Percentiles rank a stretch among this genome's conserved stretches.
Evolutionary conservation across 2,113 vertebrate genomes (phyloP).

Genomic region (Clupea harengus): DNA sequence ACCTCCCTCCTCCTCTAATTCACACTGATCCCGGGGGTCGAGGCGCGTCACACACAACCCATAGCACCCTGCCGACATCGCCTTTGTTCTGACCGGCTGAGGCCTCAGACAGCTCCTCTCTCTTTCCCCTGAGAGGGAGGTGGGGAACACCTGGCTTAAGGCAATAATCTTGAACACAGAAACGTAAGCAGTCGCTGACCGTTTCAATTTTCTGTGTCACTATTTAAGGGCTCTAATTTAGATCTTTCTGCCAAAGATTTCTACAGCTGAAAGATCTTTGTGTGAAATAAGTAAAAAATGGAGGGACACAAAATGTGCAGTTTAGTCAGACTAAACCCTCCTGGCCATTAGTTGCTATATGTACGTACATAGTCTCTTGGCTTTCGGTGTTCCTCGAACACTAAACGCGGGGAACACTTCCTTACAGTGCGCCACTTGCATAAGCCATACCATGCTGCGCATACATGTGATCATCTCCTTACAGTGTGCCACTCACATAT

Average conservation of each 20-base stretch:
- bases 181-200: not conserved
- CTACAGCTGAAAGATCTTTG: not conserved
- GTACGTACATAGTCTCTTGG: too few relatives aligned
- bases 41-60: constrained; percentile 64
- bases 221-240: not conserved
- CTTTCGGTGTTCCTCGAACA: too few relatives aligned
- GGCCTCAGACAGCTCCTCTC: not conserved
- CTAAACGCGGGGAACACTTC: too few relatives aligned
- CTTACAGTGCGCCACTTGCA: not conserved
- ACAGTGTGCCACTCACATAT: not conserved
- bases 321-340: too few relatives aligned
- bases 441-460: not conserved
- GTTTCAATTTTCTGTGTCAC: not conserved
- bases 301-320: too few relatives aligned
- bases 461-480: not conserved
- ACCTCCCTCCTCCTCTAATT: constrained; percentile 39
- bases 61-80: constrained; percentile 54
- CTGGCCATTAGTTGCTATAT: too few relatives aligned
- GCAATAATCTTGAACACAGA: not conserved
- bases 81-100: constrained; percentile 66
- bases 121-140: not conserved
- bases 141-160: not conserved
- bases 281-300: too few relatives aligned
- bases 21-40: constrained; percentile 55
- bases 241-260: not conserved